phyloP scores from a whole-genome alignment of 2,888 invertebrate genomes.

The Lottia scabra region DNA sequence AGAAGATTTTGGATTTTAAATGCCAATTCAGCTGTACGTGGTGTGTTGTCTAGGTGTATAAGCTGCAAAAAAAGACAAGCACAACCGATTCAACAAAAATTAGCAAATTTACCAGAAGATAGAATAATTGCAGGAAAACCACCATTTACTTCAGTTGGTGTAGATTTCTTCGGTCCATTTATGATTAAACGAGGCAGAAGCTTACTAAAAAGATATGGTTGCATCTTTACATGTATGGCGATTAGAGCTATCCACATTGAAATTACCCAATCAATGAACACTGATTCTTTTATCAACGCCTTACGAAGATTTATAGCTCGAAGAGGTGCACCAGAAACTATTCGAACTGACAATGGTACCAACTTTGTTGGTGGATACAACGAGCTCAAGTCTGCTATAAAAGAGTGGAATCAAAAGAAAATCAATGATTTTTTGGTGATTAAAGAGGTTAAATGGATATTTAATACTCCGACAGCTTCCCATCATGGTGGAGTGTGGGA shows the following conservation, averaged over 20 bases:
- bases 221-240: conserved; percentile 22
- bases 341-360: background rate
- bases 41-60: too few relatives aligned
- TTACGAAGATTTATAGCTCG: background rate
- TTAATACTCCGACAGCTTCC: background rate
- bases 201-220: conserved; percentile 19
- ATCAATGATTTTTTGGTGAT: background rate
- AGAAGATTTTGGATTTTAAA: background rate
- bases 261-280: background rate
- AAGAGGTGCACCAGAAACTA: background rate
- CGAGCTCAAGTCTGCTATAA: background rate
- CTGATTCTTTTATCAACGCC: background rate
- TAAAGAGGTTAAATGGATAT: background rate
- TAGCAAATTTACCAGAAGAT: conserved; percentile 18
- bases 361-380: background rate
- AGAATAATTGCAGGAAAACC: conserved; percentile 20
- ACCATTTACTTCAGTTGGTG: conserved; percentile 23
- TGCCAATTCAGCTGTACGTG: background rate
- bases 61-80: background rate
- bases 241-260: background rate
- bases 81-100: background rate
- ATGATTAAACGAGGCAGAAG: conserved; percentile 18
- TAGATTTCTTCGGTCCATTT: conserved; percentile 25
- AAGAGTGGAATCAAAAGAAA: background rate
- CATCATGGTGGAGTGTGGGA: background rate